A percentile compares a stretch with the other conserved stretches of the same genome.
phyloP scores from a whole-genome alignment of 1,140 invertebrate species.

The Solen grandis region DNA sequence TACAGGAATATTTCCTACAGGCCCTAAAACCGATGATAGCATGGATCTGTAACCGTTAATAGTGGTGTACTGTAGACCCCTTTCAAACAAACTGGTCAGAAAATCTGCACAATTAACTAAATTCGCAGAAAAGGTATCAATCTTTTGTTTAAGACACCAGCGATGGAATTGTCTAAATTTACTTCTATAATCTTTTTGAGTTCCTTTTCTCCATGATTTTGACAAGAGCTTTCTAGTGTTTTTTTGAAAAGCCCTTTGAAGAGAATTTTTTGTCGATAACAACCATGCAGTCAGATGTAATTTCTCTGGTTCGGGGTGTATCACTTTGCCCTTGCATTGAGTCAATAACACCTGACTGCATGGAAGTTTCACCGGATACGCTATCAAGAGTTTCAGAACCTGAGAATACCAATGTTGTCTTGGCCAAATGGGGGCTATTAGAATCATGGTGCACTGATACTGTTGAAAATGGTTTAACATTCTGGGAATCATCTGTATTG shows the following conservation, averaged over 20 bases:
- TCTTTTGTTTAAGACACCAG: constrained; percentile 46
- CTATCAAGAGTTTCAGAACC: not conserved
- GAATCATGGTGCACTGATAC: constrained; percentile 17
- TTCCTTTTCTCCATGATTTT: constrained; percentile 25
- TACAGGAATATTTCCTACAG: not conserved
- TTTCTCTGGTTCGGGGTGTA: constrained; percentile 13
- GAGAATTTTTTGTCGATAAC: constrained; percentile 9
- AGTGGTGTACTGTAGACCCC: constrained; percentile 6
- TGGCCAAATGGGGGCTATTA: constrained; percentile 27
- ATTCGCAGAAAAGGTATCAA: constrained; percentile 12
- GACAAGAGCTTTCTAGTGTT: constrained; percentile 5
- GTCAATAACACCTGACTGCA: not conserved
- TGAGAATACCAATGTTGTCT: constrained; percentile 5
- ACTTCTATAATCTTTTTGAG: constrained; percentile 20
- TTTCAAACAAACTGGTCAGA: not conserved
- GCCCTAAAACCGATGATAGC: not conserved
- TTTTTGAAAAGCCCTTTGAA: constrained; percentile 34
- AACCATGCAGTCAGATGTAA: constrained; percentile 41
- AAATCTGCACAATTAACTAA: constrained; percentile 22
- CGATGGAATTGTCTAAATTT: constrained; percentile 40
- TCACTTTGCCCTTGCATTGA: not conserved
- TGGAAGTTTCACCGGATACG: constrained; percentile 7
- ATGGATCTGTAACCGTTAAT: constrained; percentile 31
- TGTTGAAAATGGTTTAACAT: constrained; percentile 26
- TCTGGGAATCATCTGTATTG: constrained; percentile 21